phyloP scores from a whole-genome alignment of 2,797 vertebrate species.

The Molossus alvarezi region DNA sequence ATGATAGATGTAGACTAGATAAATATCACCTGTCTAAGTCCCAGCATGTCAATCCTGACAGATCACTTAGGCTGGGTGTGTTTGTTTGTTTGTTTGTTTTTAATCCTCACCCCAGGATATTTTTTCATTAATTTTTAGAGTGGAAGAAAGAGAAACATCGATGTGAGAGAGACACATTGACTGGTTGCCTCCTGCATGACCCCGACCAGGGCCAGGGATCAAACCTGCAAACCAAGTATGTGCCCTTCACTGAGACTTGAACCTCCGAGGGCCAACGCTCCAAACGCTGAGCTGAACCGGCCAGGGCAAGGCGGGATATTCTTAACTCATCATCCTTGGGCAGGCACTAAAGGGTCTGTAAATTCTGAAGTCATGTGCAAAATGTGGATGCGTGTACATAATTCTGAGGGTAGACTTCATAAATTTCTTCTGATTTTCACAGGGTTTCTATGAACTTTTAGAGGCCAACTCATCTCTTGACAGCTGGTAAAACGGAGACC shows the following conservation, averaged over 20 bases:
- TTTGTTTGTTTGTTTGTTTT: no score
- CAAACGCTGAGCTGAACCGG: no score
- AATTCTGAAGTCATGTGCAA: not conserved
- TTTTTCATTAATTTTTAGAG: no score
- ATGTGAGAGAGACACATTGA: no score
- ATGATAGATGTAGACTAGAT: not conserved
- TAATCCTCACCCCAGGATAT: no score
- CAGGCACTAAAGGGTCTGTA: not conserved
- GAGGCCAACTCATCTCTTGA: not conserved
- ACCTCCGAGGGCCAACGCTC: no score
- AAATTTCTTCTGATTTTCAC: conserved; percentile 31
- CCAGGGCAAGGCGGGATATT: not conserved
- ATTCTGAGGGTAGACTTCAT: not conserved
- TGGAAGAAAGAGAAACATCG: no score
- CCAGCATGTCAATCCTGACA: not conserved
- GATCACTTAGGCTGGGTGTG: not conserved
- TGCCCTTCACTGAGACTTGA: no score
- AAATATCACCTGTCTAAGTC: not conserved
- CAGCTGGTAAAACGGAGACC: not conserved
- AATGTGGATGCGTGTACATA: not conserved
- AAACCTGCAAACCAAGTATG: no score
- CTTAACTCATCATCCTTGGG: conserved; percentile 16
- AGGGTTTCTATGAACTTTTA: not conserved
- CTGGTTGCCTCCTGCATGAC: no score
- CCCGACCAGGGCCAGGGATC: no score